Conservation (phyloP, 2,113 vertebrate species). For the Nesogale talazaci region DNA sequence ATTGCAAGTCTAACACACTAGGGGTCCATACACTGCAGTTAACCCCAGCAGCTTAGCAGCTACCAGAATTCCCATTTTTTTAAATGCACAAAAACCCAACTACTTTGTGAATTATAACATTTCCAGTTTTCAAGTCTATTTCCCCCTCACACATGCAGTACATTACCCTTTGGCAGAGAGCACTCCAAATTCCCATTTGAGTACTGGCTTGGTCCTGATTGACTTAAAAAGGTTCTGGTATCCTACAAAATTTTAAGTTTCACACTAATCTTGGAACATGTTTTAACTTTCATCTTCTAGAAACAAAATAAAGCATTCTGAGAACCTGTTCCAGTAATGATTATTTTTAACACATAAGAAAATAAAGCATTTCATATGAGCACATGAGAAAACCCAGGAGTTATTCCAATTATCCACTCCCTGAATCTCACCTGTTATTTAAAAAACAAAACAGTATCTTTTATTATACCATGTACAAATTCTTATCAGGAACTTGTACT, state of each 20-base stretch:
- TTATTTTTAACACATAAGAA: slow-evolving; percentile 69
- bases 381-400: slow-evolving; percentile 51
- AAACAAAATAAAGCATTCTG: slow-evolving; percentile 69
- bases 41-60: slow-evolving; percentile 83
- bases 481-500: slow-evolving; percentile 49
- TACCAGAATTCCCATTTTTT: slow-evolving; percentile 74
- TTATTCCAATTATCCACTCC: slow-evolving; percentile 50
- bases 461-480: slow-evolving; percentile 55
- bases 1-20: slow-evolving; percentile 85
- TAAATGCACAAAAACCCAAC: slow-evolving; percentile 67
- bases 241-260: slow-evolving; percentile 49
- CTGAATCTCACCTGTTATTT: slow-evolving; percentile 57
- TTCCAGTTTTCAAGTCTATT: slow-evolving; percentile 81
- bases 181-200: slow-evolving; percentile 41
- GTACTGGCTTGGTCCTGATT: slow-evolving; percentile 41
- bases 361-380: slow-evolving; percentile 75
- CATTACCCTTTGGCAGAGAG: slow-evolving; percentile 50
- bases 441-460: slow-evolving; percentile 57
- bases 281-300: slow-evolving; percentile 39
- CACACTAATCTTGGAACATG: slow-evolving; percentile 49
- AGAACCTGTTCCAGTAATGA: slow-evolving; percentile 71
- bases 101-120: slow-evolving; percentile 79
- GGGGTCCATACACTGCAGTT: slow-evolving; percentile 85
- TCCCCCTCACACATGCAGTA: slow-evolving; percentile 17
- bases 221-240: slow-evolving; percentile 56